Base-by-base conservation (phyloP, 2,888 invertebrate genomes). In the Heteropelma amictum region DNA sequence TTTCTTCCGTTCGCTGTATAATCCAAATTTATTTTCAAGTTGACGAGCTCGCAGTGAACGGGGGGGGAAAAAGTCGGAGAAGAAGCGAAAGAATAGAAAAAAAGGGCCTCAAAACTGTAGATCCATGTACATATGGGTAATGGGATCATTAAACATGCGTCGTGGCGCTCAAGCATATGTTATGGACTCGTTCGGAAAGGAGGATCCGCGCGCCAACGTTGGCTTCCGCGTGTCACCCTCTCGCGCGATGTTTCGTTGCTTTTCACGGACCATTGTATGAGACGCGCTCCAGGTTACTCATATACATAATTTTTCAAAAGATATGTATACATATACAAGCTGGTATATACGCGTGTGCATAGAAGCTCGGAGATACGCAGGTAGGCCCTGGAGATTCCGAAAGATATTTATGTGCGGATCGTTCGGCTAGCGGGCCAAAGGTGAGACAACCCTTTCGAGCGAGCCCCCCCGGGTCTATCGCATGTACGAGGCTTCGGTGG, bases 71-170 rank as follows among this genome's bases (percentile, higher is more conserved):
- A 65, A 40, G 69, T 54, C 64, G 21, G 26, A 73, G 42, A 40
- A 76, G 63, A 47, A 54, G n/a, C 58, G 54, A 51, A 38, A n/a
- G n/a, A n/a, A n/a, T n/a, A n/a, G 40, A 76, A 61, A 60, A 63
- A 78, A 49, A 61, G 19, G 45, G 61, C 30, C 19, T 23, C 63
- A 63, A 63, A 70, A 71, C 30, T 61, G 45, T 14, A 33, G 19
- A 35, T 30, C 12, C 51, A 76, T 79, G 79, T 71, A 77, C 47
- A 76, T 67, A 72, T 51, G 67, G 77, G 80, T 83, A 81, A 80
- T 79, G 76, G 83, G 84, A 79, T 85, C 84, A 85, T 85, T 84
- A 84, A 85, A 82, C 84, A 83, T 80, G 80, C 80, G 79, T 81
- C 80, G 80, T 79, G 73, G 77, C 79, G 79, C 82, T 38, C 38